These are phyloP conservation scores for Zosterops lateralis DNA, from an alignment of 2,113 vertebrate genomes.

Conservation along the genomic window DNA sequence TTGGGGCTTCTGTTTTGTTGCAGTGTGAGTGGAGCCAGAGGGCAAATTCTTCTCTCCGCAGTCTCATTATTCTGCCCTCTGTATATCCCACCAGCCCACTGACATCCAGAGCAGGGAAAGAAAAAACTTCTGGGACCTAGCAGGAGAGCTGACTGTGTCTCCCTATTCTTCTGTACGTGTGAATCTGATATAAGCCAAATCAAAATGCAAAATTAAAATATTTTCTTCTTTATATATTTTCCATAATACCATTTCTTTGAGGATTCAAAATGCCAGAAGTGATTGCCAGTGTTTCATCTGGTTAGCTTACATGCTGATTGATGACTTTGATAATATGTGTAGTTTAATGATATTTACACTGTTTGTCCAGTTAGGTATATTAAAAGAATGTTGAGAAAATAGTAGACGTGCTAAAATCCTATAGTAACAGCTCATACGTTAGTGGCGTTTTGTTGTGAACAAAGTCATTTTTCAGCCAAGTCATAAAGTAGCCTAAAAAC, in stretches of 20 bases:
- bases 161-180: background rate
- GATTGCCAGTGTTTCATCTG: slow-evolving; percentile 40
- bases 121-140: slow-evolving; percentile 12
- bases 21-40: background rate
- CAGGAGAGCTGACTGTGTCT: background rate
- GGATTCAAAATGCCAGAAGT: slow-evolving; percentile 34
- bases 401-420: slow-evolving; percentile 59
- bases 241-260: slow-evolving; percentile 26
- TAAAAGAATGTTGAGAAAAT: slow-evolving; percentile 43
- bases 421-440: slow-evolving; percentile 68
- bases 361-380: slow-evolving; percentile 26
- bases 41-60: background rate
- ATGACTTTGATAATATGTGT: slow-evolving; percentile 39
- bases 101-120: background rate
- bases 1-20: background rate
- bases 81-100: background rate
- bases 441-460: slow-evolving; percentile 68
- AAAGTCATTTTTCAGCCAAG: slow-evolving; percentile 76
- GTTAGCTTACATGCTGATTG: slow-evolving; percentile 10
- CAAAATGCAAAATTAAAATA: slow-evolving; percentile 39
- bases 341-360: slow-evolving; percentile 46
- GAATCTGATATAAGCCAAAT: slow-evolving; percentile 40
- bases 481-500: slow-evolving; percentile 75
- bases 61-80: background rate
- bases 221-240: slow-evolving; percentile 32